Percentiles rank a stretch among this genome's conserved stretches.
phyloP scores from a whole-genome alignment of 2,888 invertebrate genomes.

The Morinoia aosen region DNA sequence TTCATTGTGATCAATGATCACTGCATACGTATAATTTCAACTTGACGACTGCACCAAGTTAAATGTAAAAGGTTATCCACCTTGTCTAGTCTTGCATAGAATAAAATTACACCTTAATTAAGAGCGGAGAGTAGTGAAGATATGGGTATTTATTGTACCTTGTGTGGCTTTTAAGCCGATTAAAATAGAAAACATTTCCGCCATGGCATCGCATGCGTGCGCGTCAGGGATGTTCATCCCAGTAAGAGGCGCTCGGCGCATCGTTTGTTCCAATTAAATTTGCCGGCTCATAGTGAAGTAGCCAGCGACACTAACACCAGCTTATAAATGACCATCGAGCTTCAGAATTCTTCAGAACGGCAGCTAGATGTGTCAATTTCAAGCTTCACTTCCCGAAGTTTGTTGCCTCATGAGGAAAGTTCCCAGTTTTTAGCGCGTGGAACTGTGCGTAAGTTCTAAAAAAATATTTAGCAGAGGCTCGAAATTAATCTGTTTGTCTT shows the following conservation, averaged over 20 bases:
- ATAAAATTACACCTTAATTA: neutral
- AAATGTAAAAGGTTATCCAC: neutral
- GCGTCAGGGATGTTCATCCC: neutral
- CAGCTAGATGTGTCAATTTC: neutral
- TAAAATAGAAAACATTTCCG: neutral
- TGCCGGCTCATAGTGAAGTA: neutral
- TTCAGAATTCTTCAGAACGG: neutral
- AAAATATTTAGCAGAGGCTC: neutral
- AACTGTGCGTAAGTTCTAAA: neutral
- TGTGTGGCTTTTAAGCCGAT: neutral
- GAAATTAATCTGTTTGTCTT: neutral
- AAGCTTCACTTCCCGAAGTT: neutral
- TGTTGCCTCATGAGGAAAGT: neutral
- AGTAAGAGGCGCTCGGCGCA: conserved; percentile 1
- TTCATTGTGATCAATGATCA: neutral
- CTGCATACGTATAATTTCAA: neutral
- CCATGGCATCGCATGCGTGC: neutral
- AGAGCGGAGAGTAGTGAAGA: neutral
- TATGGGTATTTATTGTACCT: neutral
- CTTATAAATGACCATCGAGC: neutral
- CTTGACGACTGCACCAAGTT: neutral
- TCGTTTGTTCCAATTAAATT: conserved; percentile 27
- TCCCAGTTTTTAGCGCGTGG: neutral
- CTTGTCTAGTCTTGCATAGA: neutral
- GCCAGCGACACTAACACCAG: neutral